Evolutionary conservation across 2,797 vertebrate species (phyloP), one percentile per base, ranked within the genome.

Genomic region (Gallinago stenura): DNA sequence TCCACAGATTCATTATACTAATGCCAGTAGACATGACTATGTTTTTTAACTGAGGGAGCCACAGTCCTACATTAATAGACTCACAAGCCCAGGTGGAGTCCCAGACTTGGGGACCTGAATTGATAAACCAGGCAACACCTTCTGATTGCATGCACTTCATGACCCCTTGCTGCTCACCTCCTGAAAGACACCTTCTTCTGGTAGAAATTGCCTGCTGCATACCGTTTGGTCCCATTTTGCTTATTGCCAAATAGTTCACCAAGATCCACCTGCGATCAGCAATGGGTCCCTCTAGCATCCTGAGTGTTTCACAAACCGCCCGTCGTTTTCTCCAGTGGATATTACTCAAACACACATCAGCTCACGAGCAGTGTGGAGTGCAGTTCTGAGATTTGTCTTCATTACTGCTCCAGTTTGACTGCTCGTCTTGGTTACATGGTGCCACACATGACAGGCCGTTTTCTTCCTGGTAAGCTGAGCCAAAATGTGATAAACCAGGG

Each of bases 1-100:
- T 95, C 54, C 78, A 61, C 57, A 56, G 65, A 28, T 85, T 78
- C 75, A 83, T 80, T 89, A 58, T 76, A 65, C 51, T 87, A 51
- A 83, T 76, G 58, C 82, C 51, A 83, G 35, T 25, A 87, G 35
- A 50, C 54, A 64, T n/a, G 39, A 45, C 39, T 37, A 43, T 2
- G 16, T 35, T 89, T 87, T 89, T 79, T 53, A 53, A 78, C 80
- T 53, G 18, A 45, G 30, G 39, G 22, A 83, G 37, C 5, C 51
- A 39, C 39, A 72, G 51, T 31, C 35, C 45, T 68, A 6, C 8
- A 6, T 50, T 71, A 79, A 62, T 6, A 78, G 61, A 21, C 12
- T 79, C 43, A 31, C 25, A 41, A 18, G 19, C 19, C n/a, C 54
- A 51, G 46, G 37, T 84, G 41, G 25, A 88, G n/a, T 91, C 12